Conservation (phyloP, 2,888 invertebrate species). For the Drosophila recens region DNA sequence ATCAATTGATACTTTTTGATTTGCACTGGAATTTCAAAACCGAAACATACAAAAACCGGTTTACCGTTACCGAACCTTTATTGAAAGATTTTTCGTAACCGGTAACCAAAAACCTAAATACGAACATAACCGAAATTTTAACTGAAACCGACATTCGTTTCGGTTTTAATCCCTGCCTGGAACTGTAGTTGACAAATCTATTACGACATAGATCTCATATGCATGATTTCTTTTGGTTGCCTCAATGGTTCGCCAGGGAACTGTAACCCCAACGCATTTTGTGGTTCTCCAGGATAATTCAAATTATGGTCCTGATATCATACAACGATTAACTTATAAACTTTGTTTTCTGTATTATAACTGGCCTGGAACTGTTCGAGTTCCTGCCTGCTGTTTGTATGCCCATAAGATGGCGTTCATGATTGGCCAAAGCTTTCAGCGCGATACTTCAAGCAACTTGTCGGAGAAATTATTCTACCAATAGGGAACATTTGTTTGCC, state of each 20-base stretch:
- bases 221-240: too few species aligned
- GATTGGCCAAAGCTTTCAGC: conserved; percentile 93
- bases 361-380: conserved; percentile 97
- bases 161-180: too few species aligned
- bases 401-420: conserved; percentile 96
- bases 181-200: too few species aligned
- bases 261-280: conserved; percentile 96
- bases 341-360: conserved; percentile 97
- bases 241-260: conserved; percentile 88
- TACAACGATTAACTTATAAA: conserved; percentile 94
- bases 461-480: conserved; percentile 90
- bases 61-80: too few species aligned
- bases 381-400: conserved; percentile 96
- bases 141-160: too few species aligned
- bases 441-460: too few species aligned
- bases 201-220: too few species aligned
- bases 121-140: too few species aligned
- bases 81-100: too few species aligned
- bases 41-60: too few species aligned
- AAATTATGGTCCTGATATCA: conserved; percentile 91
- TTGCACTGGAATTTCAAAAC: conserved; percentile 86
- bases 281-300: conserved; percentile 91
- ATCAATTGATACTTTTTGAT: conserved; percentile 95
- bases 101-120: too few species aligned
- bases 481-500: conserved; percentile 83